Conservation (phyloP, 2,888 invertebrate genomes). For the Euzetes globulus region DNA sequence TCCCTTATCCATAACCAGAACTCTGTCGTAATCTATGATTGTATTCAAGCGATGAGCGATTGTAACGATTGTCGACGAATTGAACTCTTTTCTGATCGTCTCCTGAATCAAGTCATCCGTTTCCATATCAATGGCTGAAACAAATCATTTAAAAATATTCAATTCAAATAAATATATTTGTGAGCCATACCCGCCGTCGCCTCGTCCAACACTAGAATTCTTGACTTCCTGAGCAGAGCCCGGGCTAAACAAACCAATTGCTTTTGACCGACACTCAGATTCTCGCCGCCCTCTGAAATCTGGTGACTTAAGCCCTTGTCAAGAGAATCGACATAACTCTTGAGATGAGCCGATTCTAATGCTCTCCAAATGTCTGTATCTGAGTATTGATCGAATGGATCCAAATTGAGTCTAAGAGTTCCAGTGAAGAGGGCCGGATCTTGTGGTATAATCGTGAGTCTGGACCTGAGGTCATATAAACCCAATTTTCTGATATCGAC, state of each 20-base stretch:
- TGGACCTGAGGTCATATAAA: slow-evolving; percentile 59
- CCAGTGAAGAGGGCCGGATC: slow-evolving; percentile 82
- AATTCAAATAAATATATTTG: too few relatives aligned
- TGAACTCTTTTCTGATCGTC: slow-evolving; percentile 67
- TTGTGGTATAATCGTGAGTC: slow-evolving; percentile 69
- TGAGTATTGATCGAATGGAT: slow-evolving; percentile 70
- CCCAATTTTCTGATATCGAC: slow-evolving; percentile 49
- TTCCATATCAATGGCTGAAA: too few relatives aligned
- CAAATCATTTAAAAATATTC: too few relatives aligned
- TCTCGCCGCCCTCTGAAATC: slow-evolving; percentile 50
- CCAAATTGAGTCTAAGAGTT: slow-evolving; percentile 75
- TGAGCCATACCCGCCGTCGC: slow-evolving; percentile 62
- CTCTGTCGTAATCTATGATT: background rate
- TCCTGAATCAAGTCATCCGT: slow-evolving; percentile 71
- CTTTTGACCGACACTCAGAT: slow-evolving; percentile 32
- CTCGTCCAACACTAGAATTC: slow-evolving; percentile 29
- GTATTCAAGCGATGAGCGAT: slow-evolving; percentile 59
- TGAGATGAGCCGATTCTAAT: slow-evolving; percentile 25
- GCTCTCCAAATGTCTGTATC: slow-evolving; percentile 9
- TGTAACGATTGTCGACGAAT: slow-evolving; percentile 70
- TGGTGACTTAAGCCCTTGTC: slow-evolving; percentile 38
- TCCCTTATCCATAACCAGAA: too few relatives aligned
- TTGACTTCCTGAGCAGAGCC: slow-evolving; percentile 30
- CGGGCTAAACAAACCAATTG: slow-evolving; percentile 32
- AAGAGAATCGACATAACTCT: too few relatives aligned